phyloP scores from a whole-genome alignment of 2,113 vertebrate genomes.

The Urocitellus parryii region DNA sequence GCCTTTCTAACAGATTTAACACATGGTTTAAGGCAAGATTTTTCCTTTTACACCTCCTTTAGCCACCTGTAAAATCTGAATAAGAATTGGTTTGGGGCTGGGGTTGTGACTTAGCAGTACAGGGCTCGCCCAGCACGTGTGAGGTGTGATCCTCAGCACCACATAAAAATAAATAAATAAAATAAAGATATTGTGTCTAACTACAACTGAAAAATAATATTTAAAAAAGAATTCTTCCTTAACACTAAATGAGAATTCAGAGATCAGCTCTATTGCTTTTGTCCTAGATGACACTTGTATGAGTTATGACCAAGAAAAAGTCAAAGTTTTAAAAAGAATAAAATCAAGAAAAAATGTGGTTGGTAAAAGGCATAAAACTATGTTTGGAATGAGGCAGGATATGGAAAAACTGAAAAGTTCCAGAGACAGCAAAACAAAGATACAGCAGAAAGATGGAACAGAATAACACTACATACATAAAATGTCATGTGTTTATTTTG shows the following conservation, averaged over 20 bases:
- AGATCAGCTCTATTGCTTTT: neutral
- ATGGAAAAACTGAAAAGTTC: neutral
- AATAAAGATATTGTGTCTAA: no score
- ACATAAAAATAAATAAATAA: no score
- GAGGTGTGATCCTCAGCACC: no score
- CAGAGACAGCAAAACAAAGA: neutral
- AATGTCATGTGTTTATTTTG: neutral
- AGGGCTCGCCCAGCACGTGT: no score
- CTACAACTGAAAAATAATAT: no score
- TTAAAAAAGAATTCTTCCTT: neutral
- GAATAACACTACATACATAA: neutral
- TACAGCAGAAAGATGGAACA: neutral
- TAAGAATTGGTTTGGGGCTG: neutral
- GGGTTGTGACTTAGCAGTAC: no score
- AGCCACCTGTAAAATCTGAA: neutral
- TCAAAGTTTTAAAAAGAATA: constrained; percentile 36
- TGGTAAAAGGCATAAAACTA: constrained; percentile 21
- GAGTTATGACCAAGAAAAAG: neutral
- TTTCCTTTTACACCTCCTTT: neutral
- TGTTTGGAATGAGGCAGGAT: neutral
- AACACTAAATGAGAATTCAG: constrained; percentile 8
- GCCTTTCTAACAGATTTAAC: constrained; percentile 1
- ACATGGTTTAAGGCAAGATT: neutral
- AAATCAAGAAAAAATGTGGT: neutral
- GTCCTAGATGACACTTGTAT: neutral